Evolutionary conservation across 2,888 invertebrate genomes (phyloP).

Genomic region (Scaptomyza tumidula): DNA sequence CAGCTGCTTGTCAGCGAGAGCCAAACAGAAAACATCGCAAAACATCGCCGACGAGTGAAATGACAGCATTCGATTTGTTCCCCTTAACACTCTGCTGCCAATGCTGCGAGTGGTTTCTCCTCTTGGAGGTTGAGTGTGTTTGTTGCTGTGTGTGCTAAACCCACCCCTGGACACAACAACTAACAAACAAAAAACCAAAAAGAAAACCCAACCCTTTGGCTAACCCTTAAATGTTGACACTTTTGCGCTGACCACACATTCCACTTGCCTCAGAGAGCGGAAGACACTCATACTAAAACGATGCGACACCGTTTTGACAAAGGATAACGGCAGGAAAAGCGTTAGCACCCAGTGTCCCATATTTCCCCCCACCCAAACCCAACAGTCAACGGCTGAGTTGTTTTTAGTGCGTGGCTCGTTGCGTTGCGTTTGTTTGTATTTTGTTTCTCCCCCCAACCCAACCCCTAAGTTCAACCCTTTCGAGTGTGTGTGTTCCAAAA

Average conservation of each 20-base stretch:
- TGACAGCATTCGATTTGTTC: conserved; percentile 26
- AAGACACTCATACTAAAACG: conserved; percentile 17
- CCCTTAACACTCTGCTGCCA: conserved; percentile 10
- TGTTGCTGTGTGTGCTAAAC: not conserved
- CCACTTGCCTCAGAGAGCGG: conserved; percentile 44
- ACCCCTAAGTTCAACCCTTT: conserved; percentile 60
- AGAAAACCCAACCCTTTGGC: conserved; percentile 68
- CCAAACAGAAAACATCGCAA: conserved; percentile 49
- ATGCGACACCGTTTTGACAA: conserved; percentile 2
- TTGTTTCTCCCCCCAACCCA: conserved; percentile 28
- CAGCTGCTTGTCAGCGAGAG: conserved; percentile 12
- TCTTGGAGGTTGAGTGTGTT: conserved; percentile 14
- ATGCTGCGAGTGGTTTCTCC: conserved; percentile 23
- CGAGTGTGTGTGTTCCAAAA: conserved; percentile 36
- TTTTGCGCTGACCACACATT: conserved; percentile 71
- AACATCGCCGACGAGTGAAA: conserved; percentile 75
- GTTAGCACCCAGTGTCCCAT: conserved; percentile 16
- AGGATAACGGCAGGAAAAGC: conserved; percentile 20
- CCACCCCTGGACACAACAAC: conserved; percentile 28
- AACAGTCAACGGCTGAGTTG: conserved; percentile 40
- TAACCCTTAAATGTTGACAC: conserved; percentile 74
- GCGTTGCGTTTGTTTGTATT: conserved; percentile 51
- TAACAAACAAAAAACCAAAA: not conserved
- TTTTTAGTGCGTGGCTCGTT: conserved; percentile 55
- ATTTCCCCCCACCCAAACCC: not conserved